These are phyloP conservation scores for Paraescarpia echinospica DNA, from an alignment of 1,140 invertebrate species.

Conservation along the genomic window DNA sequence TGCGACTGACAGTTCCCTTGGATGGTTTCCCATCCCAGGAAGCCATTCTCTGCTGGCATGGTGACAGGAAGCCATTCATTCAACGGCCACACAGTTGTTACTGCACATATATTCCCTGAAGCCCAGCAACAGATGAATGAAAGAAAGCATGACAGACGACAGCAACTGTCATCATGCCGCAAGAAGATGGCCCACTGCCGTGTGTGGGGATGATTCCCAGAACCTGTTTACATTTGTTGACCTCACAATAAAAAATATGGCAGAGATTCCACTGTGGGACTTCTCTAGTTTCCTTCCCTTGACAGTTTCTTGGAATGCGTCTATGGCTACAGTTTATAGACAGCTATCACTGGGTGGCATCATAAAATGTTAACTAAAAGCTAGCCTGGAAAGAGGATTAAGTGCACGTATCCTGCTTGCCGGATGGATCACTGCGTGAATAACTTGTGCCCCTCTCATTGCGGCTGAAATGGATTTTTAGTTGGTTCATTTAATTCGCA, in stretches of 20 bases:
- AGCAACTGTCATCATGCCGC: neutral
- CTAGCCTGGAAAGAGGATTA: neutral
- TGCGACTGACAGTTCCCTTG: neutral
- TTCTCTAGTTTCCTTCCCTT: neutral
- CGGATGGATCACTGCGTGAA: neutral
- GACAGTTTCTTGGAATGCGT: neutral
- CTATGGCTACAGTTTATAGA: neutral
- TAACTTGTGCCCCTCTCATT: no score
- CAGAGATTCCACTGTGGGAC: neutral
- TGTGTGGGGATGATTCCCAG: neutral
- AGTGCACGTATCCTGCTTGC: neutral
- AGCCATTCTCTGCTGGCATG: neutral
- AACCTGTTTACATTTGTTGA: neutral
- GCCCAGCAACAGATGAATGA: neutral
- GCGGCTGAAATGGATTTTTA: neutral
- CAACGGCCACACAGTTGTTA: neutral
- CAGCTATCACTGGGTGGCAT: neutral
- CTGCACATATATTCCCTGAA: neutral
- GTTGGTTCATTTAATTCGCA: neutral
- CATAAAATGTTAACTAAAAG: slow-evolving; percentile 6
- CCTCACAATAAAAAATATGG: neutral
- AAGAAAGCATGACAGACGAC: neutral
- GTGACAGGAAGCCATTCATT: neutral
- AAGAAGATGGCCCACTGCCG: neutral
- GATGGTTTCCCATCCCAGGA: neutral